phyloP scores from a whole-genome alignment of 2,797 vertebrate species.

The Pangasius djambal region DNA sequence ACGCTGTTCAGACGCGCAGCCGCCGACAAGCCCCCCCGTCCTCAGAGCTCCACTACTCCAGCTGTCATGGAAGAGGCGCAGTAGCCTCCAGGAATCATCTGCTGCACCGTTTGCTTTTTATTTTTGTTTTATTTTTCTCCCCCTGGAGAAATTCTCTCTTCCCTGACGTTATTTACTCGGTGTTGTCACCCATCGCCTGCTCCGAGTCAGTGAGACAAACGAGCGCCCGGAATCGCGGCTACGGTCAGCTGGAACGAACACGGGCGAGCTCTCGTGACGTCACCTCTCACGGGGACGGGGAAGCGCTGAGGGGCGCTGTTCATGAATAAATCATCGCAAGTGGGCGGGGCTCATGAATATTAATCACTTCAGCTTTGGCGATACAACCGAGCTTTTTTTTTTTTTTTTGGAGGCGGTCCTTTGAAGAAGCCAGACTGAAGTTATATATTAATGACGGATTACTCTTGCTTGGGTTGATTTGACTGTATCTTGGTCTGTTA shows the following conservation, averaged over 20 bases:
- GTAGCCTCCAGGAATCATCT: not conserved
- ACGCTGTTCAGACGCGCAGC: slow-evolving; percentile 1
- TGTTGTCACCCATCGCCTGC: slow-evolving; percentile 46
- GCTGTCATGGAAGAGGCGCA: slow-evolving; percentile 22
- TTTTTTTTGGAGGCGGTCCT: not conserved
- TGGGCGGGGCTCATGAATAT: slow-evolving; percentile 70
- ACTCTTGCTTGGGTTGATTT: too few species aligned
- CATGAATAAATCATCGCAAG: slow-evolving; percentile 57
- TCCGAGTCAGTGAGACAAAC: not conserved
- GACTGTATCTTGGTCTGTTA: too few species aligned
- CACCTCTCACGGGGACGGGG: slow-evolving; percentile 76
- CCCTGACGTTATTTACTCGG: slow-evolving; percentile 60
- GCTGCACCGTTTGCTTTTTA: not conserved
- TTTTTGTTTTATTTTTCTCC: too few species aligned
- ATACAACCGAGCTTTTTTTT: not conserved
- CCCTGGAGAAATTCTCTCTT: slow-evolving; percentile 56
- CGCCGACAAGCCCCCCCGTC: slow-evolving; percentile 40
- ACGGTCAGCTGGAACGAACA: slow-evolving; percentile 84
- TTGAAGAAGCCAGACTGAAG: not conserved
- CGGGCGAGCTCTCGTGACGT: slow-evolving; percentile 78
- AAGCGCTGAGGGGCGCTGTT: slow-evolving; percentile 68
- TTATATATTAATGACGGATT: too few species aligned
- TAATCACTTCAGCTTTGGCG: slow-evolving; percentile 37
- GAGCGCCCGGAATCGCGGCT: slow-evolving; percentile 54
- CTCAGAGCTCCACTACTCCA: not conserved